A percentile compares a stretch with the other conserved stretches of the same genome.
These are phyloP conservation scores for Panzeria rudis DNA, from an alignment of 2,888 invertebrate genomes.

Conservation along the genomic window DNA sequence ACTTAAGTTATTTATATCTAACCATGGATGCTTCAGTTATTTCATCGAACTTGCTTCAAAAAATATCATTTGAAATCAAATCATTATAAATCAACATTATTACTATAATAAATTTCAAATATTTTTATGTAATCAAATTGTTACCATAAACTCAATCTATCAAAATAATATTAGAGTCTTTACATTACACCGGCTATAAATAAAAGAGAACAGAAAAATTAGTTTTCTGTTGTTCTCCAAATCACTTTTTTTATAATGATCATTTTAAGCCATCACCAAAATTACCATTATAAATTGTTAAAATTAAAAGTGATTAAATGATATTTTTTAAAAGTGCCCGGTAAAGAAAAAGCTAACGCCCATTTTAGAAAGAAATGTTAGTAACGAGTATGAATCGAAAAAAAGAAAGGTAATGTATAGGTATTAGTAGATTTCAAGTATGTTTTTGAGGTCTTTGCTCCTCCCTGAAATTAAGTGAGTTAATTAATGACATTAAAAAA, in stretches of 20 bases:
- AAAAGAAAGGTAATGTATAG: constrained; percentile 20
- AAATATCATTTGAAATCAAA: constrained; percentile 27
- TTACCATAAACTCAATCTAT: constrained; percentile 45
- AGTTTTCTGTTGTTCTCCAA: constrained; percentile 25
- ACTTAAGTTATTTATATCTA: no score
- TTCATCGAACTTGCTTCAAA: not conserved
- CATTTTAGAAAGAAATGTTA: constrained; percentile 33
- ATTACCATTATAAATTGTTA: constrained; percentile 70
- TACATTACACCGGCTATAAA: constrained; percentile 51
- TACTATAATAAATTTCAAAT: constrained; percentile 30
- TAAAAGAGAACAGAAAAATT: constrained; percentile 29
- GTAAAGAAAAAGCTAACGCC: constrained; percentile 60
- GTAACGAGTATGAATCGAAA: constrained; percentile 8
- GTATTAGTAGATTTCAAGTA: constrained; percentile 16
- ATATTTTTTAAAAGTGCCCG: constrained; percentile 60
- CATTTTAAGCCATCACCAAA: constrained; percentile 64
- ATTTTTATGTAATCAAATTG: constrained; percentile 4
- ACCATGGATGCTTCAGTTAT: not conserved
- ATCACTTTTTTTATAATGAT: constrained; percentile 54
- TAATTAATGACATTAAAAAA: constrained; percentile 68
- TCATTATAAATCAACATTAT: constrained; percentile 50
- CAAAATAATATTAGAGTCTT: constrained; percentile 51
- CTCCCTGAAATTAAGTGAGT: constrained; percentile 32
- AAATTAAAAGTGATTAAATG: constrained; percentile 72
- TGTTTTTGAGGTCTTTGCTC: constrained; percentile 38